Evolutionary conservation across 2,113 vertebrate species (phyloP).

Genomic region (Thermophis baileyi): DNA sequence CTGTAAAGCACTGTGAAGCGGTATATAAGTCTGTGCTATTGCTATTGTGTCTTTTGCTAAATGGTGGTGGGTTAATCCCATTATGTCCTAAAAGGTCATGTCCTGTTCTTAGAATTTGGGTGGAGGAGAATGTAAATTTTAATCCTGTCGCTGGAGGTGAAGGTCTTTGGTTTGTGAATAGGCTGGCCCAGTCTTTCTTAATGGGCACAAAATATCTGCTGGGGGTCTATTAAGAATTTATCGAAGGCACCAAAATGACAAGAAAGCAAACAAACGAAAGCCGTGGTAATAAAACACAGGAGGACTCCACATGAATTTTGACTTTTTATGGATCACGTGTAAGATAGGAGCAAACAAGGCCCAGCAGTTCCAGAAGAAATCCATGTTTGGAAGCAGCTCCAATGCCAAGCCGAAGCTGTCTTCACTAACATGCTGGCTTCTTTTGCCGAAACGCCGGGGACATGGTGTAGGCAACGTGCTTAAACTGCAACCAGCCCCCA

Average conservation of each 20-base stretch:
- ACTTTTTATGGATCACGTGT: neutral
- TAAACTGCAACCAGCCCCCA: neutral
- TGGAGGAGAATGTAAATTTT: too few relatives aligned
- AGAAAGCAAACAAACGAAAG: neutral
- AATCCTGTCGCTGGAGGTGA: too few relatives aligned
- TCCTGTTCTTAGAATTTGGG: too few relatives aligned
- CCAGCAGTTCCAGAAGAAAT: neutral
- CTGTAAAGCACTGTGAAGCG: too few relatives aligned
- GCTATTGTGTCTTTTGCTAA: too few relatives aligned
- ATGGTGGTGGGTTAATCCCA: too few relatives aligned
- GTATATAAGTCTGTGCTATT: too few relatives aligned
- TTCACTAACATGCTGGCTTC: neutral
- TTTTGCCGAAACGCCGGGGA: neutral
- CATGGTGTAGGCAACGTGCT: neutral
- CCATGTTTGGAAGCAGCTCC: neutral
- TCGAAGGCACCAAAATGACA: neutral
- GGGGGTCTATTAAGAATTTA: neutral
- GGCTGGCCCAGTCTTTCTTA: too few relatives aligned
- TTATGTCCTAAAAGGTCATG: too few relatives aligned
- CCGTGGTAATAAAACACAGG: neutral
- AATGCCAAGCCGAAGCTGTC: neutral
- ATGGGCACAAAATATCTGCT: too few relatives aligned
- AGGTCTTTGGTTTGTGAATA: too few relatives aligned
- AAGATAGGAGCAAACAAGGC: neutral
- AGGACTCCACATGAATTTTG: neutral